Evolutionary conservation across 2,797 vertebrate species (phyloP).

Genomic region (Lepus oiostolus): DNA sequence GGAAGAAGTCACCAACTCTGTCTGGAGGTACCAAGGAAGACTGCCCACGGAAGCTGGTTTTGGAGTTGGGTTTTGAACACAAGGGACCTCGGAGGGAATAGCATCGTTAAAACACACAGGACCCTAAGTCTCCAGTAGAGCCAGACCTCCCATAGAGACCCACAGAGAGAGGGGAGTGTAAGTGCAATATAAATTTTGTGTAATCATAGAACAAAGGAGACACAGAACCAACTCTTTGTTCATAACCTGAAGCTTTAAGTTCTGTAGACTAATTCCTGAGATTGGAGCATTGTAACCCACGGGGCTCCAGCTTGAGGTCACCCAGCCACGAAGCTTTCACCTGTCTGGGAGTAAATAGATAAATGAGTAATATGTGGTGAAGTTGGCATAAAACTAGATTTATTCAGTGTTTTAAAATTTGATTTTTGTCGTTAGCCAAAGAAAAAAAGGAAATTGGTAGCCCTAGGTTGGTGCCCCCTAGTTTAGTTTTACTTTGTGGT

Average conservation of each 20-base stretch:
- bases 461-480: background rate
- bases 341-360: background rate
- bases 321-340: background rate
- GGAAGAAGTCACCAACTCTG: background rate
- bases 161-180: accelerated
- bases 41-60: background rate
- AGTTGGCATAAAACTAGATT: background rate
- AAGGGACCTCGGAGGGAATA: background rate
- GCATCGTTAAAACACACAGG: background rate
- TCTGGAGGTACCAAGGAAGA: background rate
- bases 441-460: background rate
- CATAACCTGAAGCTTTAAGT: background rate
- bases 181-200: background rate
- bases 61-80: background rate
- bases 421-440: slow-evolving; percentile 41
- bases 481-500: background rate
- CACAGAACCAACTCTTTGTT: background rate
- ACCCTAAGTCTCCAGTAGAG: background rate
- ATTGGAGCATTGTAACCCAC: background rate
- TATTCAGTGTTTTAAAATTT: background rate
- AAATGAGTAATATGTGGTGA: background rate
- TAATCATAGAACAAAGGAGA: background rate
- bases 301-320: background rate
- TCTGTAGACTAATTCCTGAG: background rate
- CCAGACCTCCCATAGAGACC: too few species aligned